These are phyloP conservation scores for Sicus ferrugineus DNA, from an alignment of 2,888 invertebrate species.

Conservation along the genomic window DNA sequence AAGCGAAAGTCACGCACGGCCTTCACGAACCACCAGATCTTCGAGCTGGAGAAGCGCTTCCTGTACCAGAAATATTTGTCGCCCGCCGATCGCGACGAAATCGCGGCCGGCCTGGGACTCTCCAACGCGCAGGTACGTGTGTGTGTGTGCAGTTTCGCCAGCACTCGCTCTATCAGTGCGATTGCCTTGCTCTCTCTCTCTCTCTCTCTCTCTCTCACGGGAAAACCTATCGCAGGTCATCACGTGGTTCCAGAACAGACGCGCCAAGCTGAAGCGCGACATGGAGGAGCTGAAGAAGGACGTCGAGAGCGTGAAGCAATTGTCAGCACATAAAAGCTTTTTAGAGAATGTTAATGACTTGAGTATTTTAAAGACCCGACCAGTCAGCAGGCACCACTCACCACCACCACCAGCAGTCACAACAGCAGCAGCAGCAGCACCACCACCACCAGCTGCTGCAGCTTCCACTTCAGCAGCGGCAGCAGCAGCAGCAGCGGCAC, in stretches of 20 bases:
- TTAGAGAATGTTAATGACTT: constrained; percentile 91
- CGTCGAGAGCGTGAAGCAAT: constrained; percentile 89
- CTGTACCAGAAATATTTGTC: constrained; percentile 98
- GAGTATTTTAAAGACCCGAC: constrained; percentile 89
- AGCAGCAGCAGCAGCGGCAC: constrained; percentile 37
- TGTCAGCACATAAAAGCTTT: constrained; percentile 88
- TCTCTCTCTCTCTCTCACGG: background rate
- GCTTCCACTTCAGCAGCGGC: constrained; percentile 31
- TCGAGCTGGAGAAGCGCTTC: constrained; percentile 96
- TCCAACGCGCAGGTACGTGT: constrained; percentile 87
- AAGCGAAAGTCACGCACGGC: constrained; percentile 97
- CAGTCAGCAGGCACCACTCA: constrained; percentile 66
- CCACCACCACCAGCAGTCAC: constrained; percentile 35
- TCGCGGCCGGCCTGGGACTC: constrained; percentile 89
- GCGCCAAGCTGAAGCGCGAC: constrained; percentile 94
- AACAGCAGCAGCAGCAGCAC: constrained; percentile 38
- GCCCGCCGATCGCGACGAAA: constrained; percentile 96
- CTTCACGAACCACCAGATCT: constrained; percentile 98
- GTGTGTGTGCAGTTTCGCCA: background rate
- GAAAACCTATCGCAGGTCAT: constrained; percentile 72
- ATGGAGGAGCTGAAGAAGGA: constrained; percentile 98
- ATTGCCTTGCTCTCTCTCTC: constrained; percentile 16
- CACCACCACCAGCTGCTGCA: constrained; percentile 37
- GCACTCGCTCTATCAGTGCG: background rate
- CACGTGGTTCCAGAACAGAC: constrained; percentile 95